phyloP scores from a whole-genome alignment of 1,140 invertebrate genomes.

The Dendroctonus ponderosae region DNA sequence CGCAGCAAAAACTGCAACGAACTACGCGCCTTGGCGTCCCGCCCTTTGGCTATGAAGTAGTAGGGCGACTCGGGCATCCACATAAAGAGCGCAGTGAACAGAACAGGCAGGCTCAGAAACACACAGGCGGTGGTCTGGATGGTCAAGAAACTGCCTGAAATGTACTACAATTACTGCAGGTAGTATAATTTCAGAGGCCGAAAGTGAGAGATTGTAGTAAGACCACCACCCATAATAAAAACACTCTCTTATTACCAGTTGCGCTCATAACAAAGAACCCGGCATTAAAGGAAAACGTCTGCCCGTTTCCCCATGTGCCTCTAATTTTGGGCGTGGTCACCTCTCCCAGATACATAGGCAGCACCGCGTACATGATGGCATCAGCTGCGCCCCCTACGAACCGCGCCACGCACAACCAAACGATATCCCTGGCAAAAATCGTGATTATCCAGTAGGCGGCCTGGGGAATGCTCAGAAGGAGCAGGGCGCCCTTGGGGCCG shows the following conservation, averaged over 20 bases:
- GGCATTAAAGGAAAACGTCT: slow-evolving; percentile 53
- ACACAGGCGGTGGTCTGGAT: slow-evolving; percentile 27
- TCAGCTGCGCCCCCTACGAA: slow-evolving; percentile 41
- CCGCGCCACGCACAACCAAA: slow-evolving; percentile 38
- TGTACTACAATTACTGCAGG: no score
- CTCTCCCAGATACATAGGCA: slow-evolving; percentile 64
- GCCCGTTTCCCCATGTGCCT: slow-evolving; percentile 56
- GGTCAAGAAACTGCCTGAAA: slow-evolving; percentile 45
- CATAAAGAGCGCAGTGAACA: slow-evolving; percentile 19
- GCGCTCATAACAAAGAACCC: slow-evolving; percentile 54
- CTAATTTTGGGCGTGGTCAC: slow-evolving; percentile 64
- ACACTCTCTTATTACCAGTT: slow-evolving; percentile 33
- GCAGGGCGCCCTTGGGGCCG: slow-evolving; percentile 36
- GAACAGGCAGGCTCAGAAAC: slow-evolving; percentile 17
- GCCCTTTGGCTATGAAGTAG: slow-evolving; percentile 40
- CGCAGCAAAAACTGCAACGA: slow-evolving; percentile 53
- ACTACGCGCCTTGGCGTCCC: slow-evolving; percentile 37
- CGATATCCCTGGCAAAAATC: slow-evolving; percentile 29
- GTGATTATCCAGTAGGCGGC: slow-evolving; percentile 30
- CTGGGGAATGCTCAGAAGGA: slow-evolving; percentile 37
- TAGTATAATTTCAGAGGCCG: no score
- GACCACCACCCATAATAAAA: no score
- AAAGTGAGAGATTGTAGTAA: no score
- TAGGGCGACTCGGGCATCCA: slow-evolving; percentile 47
- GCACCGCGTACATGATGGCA: slow-evolving; percentile 37